phyloP scores from a whole-genome alignment of 2,113 vertebrate genomes.

The Mus musculus region GRCm39 chr7:54337501-54338000 shows the following conservation, averaged over 20 bases:
- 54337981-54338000: neutral
- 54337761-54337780: neutral
- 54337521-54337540: neutral
- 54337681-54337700: too few species aligned
- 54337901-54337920: neutral
- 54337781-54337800: neutral
- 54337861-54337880: neutral
- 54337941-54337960: neutral
- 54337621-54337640: neutral
- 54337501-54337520: neutral
- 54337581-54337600: neutral
- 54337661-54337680: too few species aligned
- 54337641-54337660: neutral
- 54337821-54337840: neutral
- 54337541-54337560: neutral
- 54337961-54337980: neutral
- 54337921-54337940: neutral
- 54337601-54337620: neutral
- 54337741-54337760: neutral
- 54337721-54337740: neutral
- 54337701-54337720: neutral
- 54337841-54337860: neutral
- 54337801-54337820: neutral
- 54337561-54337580: neutral
- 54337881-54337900: neutral